A percentile compares a stretch with the other conserved stretches of the same genome.
Conservation (phyloP, 2,113 vertebrate genomes). For the Hydropotes inermis region DNA sequence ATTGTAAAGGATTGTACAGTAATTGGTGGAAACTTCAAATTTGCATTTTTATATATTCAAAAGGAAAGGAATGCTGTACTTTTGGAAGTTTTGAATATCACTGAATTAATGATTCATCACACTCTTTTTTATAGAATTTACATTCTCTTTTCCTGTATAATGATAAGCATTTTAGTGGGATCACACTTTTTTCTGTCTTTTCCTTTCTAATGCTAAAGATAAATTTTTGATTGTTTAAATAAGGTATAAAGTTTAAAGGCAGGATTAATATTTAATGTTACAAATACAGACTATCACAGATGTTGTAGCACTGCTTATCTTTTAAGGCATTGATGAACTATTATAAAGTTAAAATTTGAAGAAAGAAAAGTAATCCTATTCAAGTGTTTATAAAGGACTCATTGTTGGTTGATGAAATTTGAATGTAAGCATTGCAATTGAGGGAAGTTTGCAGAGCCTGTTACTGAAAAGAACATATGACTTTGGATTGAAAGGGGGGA, state of each 20-base stretch:
- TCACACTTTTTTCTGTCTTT: background rate
- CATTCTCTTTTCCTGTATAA: background rate
- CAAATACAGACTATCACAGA: background rate
- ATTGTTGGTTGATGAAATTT: constrained; percentile 60
- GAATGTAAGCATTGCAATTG: constrained; percentile 54
- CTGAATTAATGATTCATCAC: background rate
- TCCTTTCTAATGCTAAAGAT: background rate
- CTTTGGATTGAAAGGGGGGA: constrained; percentile 35
- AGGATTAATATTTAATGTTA: background rate
- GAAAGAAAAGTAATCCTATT: constrained; percentile 44
- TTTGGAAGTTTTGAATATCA: background rate
- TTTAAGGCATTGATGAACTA: background rate
- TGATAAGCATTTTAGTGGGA: background rate
- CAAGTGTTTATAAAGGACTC: constrained; percentile 40
- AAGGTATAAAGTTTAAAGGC: background rate
- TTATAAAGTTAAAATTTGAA: constrained; percentile 44
- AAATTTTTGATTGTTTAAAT: constrained; percentile 40
- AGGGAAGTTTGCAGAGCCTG: constrained; percentile 60
- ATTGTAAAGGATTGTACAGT: background rate
- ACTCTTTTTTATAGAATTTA: background rate
- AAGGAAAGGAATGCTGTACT: background rate
- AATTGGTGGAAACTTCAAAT: background rate
- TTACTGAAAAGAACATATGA: constrained; percentile 60
- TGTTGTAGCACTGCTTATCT: constrained; percentile 38
- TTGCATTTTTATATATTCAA: background rate